Evolutionary conservation across 2,797 vertebrate species (phyloP), one percentile per base, ranked within the genome.

Genomic region (Sebastes jordani): DNA sequence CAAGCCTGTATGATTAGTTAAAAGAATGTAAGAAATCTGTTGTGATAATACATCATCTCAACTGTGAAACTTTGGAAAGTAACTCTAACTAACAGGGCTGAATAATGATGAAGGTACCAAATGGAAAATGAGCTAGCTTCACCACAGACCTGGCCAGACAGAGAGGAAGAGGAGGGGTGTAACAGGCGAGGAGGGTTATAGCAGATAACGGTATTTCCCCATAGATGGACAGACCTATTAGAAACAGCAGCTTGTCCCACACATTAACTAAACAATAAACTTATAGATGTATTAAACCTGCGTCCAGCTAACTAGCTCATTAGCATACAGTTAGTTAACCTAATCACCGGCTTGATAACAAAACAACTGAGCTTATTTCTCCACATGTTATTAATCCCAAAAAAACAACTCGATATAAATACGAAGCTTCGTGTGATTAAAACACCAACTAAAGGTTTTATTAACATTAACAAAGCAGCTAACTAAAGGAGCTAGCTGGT

Each of bases 341-440:
- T 27, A 72, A 71, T 76, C 13, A 38, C 85, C 76, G 76, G 80
- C 64, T 84, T 67, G 11, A 80, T 22, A 73, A 74, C 55, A 75
- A 74, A 42, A 77, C 32, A 46, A 34, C n/a, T 25, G 20, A 65
- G 23, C 71, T 70, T 11, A 5, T 27, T 34, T 69, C 2, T 29
- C 46, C 13, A 25, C 11, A 5, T 30, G 6, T 11, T 32, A 60
- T 22, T 10, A 18, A 67, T 42, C 29, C 22, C 5, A 11, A 25
- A 1, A 1, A 58, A 2, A 52, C 14, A 7, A 3, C 2, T n/a
- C 1, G 1, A 11, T 34, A 23, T 36, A 11, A 42, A n/a, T 5
- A 9, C 9, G 3, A 11, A 29, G 0, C 22, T 9, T 3, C 2
- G 1, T 20, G 7, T 34, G 4, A 13, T 36, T 11, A 38, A 38